Evolutionary conservation across 1,140 invertebrate genomes (phyloP).

Genomic region (Schlechtendalia chinensis): DNA sequence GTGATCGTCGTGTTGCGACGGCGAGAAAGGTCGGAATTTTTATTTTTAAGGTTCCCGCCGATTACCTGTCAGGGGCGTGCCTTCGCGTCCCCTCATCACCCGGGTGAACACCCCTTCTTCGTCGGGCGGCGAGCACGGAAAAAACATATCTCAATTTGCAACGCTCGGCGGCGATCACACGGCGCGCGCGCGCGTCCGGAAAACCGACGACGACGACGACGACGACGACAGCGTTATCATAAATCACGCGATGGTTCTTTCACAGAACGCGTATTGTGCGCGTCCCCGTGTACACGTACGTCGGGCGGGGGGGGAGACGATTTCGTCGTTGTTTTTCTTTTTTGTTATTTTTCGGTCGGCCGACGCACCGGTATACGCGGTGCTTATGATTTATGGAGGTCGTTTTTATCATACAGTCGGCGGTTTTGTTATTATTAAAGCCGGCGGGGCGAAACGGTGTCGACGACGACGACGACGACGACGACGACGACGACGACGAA

Average conservation of each 20-base stretch:
- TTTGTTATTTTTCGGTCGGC: conserved; percentile 28
- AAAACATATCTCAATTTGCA: conserved; percentile 45
- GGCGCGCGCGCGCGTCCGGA: neutral
- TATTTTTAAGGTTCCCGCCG: conserved; percentile 25
- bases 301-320: no score
- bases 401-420: conserved; percentile 47
- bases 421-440: conserved; percentile 40
- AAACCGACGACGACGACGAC: conserved; percentile 45
- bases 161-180: conserved; percentile 19
- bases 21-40: conserved; percentile 36
- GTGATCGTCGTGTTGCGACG: conserved; percentile 15
- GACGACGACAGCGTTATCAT: no score
- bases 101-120: conserved; percentile 39
- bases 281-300: no score
- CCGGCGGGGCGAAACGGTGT: neutral
- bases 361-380: conserved; percentile 19
- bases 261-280: no score
- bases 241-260: conserved; percentile 26
- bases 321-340: no score
- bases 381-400: conserved; percentile 47
- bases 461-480: no score
- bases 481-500: neutral
- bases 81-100: conserved; percentile 7
- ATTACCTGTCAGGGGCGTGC: conserved; percentile 48
- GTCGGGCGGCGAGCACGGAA: conserved; percentile 1